Percentiles rank a stretch among this genome's conserved stretches.
phyloP scores from a whole-genome alignment of 2,888 invertebrate species.

The Aleiodes testaceus region DNA sequence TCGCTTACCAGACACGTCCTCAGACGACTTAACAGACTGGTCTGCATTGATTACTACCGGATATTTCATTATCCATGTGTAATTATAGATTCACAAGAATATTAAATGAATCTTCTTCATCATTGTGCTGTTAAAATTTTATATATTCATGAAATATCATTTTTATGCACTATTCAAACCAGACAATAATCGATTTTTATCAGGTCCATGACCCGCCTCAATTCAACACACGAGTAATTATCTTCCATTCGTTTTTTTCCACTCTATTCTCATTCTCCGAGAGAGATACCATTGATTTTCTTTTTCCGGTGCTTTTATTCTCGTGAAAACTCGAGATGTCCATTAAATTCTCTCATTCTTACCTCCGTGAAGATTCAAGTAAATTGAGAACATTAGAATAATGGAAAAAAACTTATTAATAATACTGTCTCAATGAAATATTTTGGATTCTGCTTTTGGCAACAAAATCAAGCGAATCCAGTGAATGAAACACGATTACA shows the following conservation, averaged over 20 bases:
- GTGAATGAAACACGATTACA: not conserved
- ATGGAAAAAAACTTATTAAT: no score
- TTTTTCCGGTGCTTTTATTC: no score
- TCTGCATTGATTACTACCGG: conserved; percentile 48
- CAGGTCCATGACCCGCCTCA: conserved; percentile 8
- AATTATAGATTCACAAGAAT: conserved; percentile 24
- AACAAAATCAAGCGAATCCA: not conserved
- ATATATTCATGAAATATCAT: conserved; percentile 8
- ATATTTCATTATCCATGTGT: conserved; percentile 21
- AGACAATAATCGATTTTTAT: conserved; percentile 16
- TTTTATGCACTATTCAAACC: conserved; percentile 5
- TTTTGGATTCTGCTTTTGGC: no score
- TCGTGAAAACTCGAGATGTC: no score
- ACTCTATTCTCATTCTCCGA: no score
- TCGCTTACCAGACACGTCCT: conserved; percentile 46
- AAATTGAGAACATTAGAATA: no score
- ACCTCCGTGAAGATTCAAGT: no score
- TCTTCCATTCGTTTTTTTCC: not conserved
- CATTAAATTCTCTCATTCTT: no score
- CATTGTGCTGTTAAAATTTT: conserved; percentile 16
- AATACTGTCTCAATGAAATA: no score
- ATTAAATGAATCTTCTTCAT: conserved; percentile 10
- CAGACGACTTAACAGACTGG: conserved; percentile 52
- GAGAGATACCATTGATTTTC: no score
- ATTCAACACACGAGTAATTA: not conserved